Evolutionary conservation across 2,888 invertebrate genomes (phyloP).

Genomic region (Melieria picta): DNA sequence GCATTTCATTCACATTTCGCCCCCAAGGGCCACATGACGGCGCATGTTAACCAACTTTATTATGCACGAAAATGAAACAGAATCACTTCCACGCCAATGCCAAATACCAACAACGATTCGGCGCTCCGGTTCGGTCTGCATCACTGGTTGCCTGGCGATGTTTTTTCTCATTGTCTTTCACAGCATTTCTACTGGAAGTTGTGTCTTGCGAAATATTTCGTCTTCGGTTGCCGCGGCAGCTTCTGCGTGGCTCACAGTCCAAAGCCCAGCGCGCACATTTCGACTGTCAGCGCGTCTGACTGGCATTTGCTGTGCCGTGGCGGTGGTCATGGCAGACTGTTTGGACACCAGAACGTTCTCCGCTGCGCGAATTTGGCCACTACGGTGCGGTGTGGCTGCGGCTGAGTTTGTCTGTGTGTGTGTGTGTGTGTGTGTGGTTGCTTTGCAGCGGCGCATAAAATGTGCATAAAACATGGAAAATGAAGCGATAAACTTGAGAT

Average conservation of each 20-base stretch:
- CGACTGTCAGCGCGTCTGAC: slow-evolving; percentile 24
- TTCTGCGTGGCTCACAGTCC: too few relatives aligned
- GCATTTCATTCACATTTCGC: slow-evolving; percentile 48
- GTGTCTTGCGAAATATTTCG: too few relatives aligned
- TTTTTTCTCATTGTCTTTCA: slow-evolving; percentile 7
- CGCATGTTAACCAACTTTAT: slow-evolving; percentile 51
- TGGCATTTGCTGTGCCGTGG: slow-evolving; percentile 34
- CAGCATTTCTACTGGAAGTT: neutral
- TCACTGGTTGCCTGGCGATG: too few relatives aligned
- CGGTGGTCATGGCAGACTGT: slow-evolving; percentile 43
- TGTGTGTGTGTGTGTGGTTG: slow-evolving; percentile 21
- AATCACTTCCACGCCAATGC: slow-evolving; percentile 20
- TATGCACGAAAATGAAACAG: slow-evolving; percentile 52
- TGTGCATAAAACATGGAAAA: slow-evolving; percentile 61
- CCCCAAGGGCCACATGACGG: slow-evolving; percentile 44
- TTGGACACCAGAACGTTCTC: slow-evolving; percentile 37
- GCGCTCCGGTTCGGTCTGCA: neutral
- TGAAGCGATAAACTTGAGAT: slow-evolving; percentile 62
- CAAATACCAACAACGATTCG: slow-evolving; percentile 25
- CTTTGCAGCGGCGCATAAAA: slow-evolving; percentile 32
- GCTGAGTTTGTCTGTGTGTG: neutral
- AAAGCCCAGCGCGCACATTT: too few relatives aligned
- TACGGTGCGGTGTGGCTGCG: neutral
- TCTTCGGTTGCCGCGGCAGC: too few relatives aligned
- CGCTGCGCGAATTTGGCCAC: neutral